phyloP scores from a whole-genome alignment of 1,140 invertebrate species.

The Drosophila punjabiensis region DNA sequence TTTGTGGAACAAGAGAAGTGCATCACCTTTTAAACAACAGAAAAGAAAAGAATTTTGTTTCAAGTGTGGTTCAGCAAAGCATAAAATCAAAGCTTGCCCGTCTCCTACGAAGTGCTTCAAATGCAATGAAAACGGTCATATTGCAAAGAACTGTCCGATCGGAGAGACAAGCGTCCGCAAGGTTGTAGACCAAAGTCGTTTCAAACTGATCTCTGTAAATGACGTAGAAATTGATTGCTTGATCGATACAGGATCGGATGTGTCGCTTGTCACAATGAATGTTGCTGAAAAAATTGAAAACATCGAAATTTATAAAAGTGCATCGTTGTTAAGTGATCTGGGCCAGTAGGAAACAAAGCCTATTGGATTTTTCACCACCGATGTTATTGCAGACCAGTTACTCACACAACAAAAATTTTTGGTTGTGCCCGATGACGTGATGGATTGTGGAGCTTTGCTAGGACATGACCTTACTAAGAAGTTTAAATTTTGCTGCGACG shows the following conservation, averaged over 20 bases:
- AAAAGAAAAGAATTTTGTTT: neutral
- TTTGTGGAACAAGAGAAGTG: neutral
- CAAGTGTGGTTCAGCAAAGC: no score
- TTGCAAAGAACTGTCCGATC: no score
- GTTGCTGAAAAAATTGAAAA: neutral
- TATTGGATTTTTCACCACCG: neutral
- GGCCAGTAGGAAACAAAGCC: constrained; percentile 4
- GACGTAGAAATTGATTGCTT: no score
- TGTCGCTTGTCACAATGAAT: neutral
- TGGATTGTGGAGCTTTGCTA: neutral
- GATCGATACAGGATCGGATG: neutral
- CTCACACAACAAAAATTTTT: neutral
- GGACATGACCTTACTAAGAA: neutral
- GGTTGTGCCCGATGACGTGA: neutral
- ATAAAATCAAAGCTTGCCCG: no score
- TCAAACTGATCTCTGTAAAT: no score
- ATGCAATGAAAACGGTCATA: no score
- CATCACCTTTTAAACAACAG: neutral
- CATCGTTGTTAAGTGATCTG: neutral
- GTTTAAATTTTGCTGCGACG: neutral
- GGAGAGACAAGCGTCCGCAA: neutral
- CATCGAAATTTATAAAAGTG: constrained; percentile 1
- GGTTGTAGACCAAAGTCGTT: neutral
- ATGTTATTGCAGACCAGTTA: neutral
- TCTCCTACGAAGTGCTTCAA: neutral